Evolutionary conservation across 2,888 invertebrate species (phyloP).

Genomic region (Xanthorhoe designata): DNA sequence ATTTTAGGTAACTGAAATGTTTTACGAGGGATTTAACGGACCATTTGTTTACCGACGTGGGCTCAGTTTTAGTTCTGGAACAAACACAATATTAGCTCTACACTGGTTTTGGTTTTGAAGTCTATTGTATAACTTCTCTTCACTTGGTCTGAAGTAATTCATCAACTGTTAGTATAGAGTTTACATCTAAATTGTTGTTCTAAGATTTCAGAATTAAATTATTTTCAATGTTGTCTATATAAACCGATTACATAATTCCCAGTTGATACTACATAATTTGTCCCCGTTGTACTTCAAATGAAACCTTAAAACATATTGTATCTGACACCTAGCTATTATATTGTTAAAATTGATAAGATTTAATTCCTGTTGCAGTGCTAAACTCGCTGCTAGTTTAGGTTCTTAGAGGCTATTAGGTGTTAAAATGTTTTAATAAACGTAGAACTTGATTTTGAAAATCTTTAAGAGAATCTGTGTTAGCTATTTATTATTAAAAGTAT

Average conservation of each 20-base stretch:
- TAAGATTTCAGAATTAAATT: neutral
- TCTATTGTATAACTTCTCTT: conserved; percentile 22
- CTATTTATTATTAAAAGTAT: too few species aligned
- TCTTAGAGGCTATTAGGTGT: too few species aligned
- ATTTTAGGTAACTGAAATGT: conserved; percentile 21
- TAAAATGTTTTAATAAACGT: too few species aligned
- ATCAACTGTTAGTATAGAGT: neutral
- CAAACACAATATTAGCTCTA: conserved; percentile 20
- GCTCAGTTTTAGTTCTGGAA: conserved; percentile 27
- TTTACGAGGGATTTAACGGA: conserved; percentile 29
- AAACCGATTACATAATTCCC: too few species aligned
- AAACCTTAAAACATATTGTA: neutral
- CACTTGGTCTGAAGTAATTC: conserved; percentile 10
- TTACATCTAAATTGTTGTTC: neutral
- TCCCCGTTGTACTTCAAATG: neutral
- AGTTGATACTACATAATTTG: too few species aligned
- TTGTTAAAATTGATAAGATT: too few species aligned
- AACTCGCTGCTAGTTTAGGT: too few species aligned
- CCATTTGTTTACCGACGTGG: conserved; percentile 24
- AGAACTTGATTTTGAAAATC: too few species aligned
- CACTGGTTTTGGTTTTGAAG: conserved; percentile 11
- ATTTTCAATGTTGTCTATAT: neutral
- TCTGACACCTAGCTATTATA: too few species aligned
- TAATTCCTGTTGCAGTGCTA: too few species aligned
- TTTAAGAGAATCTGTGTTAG: too few species aligned